Percentiles rank a stretch among this genome's conserved stretches.
phyloP scores from a whole-genome alignment of 1,140 invertebrate genomes.

The Drosophila arizonae region DNA sequence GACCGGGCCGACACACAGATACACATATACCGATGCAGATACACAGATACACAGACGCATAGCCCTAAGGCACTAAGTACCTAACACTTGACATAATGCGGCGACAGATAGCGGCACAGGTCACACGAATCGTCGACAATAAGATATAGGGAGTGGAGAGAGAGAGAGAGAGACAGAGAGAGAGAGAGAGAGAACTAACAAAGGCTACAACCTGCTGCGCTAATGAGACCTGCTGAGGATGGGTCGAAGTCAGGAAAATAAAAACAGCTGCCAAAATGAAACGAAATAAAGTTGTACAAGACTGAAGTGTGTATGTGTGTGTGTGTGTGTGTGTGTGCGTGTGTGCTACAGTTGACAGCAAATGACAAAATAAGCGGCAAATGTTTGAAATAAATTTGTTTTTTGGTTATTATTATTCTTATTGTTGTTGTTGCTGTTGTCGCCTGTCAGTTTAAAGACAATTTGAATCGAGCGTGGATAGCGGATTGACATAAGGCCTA shows the following conservation, averaged over 20 bases:
- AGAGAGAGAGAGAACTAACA: constrained; percentile 17
- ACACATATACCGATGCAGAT: constrained; percentile 11
- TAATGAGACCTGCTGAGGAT: constrained; percentile 72
- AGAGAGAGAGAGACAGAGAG: constrained; percentile 1
- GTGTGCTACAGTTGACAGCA: constrained; percentile 67
- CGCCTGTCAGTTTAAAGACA: constrained; percentile 31
- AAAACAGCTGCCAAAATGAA: constrained; percentile 74
- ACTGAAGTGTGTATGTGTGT: constrained; percentile 10
- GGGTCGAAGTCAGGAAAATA: constrained; percentile 11
- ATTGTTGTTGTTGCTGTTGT: constrained; percentile 23
- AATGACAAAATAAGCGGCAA: constrained; percentile 78
- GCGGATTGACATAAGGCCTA: neutral
- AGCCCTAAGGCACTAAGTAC: constrained; percentile 68
- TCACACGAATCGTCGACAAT: constrained; percentile 38
- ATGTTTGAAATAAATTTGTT: constrained; percentile 69
- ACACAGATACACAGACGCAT: constrained; percentile 27
- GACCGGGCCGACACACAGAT: neutral
- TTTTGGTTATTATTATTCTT: constrained; percentile 14
- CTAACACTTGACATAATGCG: constrained; percentile 80
- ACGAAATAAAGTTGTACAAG: constrained; percentile 64
- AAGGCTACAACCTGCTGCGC: constrained; percentile 69
- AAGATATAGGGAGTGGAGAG: neutral
- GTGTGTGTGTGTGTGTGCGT: constrained; percentile 22
- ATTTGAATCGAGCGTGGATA: constrained; percentile 34
- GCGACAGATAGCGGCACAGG: constrained; percentile 69